Percentiles rank a stretch among this genome's conserved stretches.
Evolutionary conservation across 2,797 vertebrate genomes (phyloP).

Genomic region (Parotocinclus haroldoi): DNA sequence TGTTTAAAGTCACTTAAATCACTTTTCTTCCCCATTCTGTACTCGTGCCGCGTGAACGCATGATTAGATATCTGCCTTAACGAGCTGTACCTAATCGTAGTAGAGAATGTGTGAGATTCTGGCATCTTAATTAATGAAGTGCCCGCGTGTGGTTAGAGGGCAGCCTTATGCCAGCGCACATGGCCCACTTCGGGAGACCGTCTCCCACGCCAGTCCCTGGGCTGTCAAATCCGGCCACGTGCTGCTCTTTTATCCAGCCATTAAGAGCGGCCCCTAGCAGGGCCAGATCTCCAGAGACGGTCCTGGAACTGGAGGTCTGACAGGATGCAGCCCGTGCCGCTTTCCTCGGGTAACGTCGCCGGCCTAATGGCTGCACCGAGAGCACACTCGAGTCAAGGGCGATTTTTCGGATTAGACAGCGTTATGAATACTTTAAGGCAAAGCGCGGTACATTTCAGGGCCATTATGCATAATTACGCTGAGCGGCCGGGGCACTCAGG

Average conservation of each 20-base stretch:
- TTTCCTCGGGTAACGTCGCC: constrained; percentile 26
- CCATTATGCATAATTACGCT: constrained; percentile 55
- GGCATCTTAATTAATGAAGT: constrained; percentile 47
- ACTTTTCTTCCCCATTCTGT: too few relatives aligned
- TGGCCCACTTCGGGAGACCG: constrained; percentile 24
- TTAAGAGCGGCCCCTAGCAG: constrained; percentile 47
- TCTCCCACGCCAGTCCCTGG: constrained; percentile 30
- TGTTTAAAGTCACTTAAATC: too few relatives aligned
- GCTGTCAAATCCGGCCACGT: constrained; percentile 44
- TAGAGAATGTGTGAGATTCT: too few relatives aligned
- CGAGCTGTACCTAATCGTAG: too few relatives aligned
- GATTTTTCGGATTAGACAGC: constrained; percentile 40
- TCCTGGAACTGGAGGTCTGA: constrained; percentile 31
- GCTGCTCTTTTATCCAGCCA: constrained; percentile 40
- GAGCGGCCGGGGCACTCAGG: constrained; percentile 33
- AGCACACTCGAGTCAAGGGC: constrained; percentile 41
- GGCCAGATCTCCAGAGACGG: constrained; percentile 46
- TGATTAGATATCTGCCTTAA: too few relatives aligned
- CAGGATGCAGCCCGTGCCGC: constrained; percentile 26
- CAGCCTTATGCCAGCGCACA: constrained; percentile 43
- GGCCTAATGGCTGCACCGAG: constrained; percentile 39
- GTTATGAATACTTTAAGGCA: constrained; percentile 44
- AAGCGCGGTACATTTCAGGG: constrained; percentile 37
- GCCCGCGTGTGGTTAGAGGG: constrained; percentile 43
- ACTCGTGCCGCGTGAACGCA: too few relatives aligned